Evolutionary conservation across 2,113 vertebrate genomes (phyloP).

Genomic region (Podarcis muralis): DNA sequence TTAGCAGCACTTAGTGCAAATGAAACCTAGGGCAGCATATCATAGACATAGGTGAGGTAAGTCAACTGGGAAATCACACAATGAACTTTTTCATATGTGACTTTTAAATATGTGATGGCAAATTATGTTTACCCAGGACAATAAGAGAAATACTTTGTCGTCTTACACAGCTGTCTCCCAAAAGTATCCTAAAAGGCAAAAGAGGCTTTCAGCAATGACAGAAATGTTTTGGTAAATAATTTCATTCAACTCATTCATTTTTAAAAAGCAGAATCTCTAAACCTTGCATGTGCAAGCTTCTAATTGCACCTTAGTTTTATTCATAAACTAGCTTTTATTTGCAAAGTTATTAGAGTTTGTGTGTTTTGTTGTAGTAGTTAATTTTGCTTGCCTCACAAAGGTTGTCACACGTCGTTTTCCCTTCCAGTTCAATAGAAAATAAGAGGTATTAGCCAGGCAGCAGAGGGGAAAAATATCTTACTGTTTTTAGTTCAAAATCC

Average conservation of each 20-base stretch:
- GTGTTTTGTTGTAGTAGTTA: background rate
- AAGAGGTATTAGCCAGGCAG: background rate
- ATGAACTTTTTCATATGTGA: background rate
- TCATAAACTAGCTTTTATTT: background rate
- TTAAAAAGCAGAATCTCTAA: background rate
- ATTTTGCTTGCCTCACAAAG: background rate
- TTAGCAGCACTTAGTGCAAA: background rate
- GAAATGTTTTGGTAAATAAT: background rate
- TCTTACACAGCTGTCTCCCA: background rate
- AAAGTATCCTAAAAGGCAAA: background rate
- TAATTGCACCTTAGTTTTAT: background rate
- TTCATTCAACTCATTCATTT: background rate
- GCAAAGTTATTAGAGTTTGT: background rate
- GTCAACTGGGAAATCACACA: background rate
- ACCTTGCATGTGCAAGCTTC: background rate
- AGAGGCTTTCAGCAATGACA: background rate
- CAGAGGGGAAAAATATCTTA: background rate
- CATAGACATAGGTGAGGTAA: background rate
- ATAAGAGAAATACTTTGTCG: background rate
- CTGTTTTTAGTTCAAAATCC: background rate
- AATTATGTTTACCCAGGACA: background rate
- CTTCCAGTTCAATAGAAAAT: conserved; percentile 7
- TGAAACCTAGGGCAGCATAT: background rate
- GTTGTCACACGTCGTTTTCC: background rate
- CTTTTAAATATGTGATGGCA: background rate